Percentiles rank a stretch among this genome's conserved stretches.
Conservation (phyloP, 2,113 vertebrate genomes). For the Corapipo altera region DNA sequence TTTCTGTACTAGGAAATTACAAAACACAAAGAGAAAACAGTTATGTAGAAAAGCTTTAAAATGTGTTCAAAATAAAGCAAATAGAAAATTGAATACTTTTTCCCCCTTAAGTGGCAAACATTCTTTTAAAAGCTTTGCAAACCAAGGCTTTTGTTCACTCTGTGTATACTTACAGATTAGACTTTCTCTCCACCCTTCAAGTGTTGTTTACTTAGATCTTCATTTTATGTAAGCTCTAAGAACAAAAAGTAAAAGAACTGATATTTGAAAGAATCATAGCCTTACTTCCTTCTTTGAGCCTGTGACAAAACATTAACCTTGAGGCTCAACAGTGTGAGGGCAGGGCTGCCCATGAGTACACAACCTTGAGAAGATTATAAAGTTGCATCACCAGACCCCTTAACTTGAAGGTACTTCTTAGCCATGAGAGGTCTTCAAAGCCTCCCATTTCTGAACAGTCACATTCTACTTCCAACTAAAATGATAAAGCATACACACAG, state of each 20-base stretch:
- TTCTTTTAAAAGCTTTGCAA: background rate
- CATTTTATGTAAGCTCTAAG: background rate
- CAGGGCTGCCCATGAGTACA: background rate
- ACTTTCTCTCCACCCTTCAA: background rate
- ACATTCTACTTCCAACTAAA: background rate
- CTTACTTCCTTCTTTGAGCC: background rate
- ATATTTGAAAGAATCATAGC: background rate
- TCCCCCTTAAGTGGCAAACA: background rate
- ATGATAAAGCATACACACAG: background rate
- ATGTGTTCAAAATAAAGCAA: background rate
- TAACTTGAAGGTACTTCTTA: background rate
- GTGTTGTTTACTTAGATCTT: background rate
- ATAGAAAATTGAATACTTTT: background rate
- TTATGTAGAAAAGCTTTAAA: background rate
- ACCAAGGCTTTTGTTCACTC: background rate
- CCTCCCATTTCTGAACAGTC: background rate
- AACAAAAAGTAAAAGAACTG: background rate
- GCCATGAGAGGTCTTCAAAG: background rate
- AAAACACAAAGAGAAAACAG: background rate
- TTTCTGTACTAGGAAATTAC: background rate
- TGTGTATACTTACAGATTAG: background rate
- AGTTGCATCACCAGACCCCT: background rate
- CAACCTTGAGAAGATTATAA: background rate
- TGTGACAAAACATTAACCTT: background rate
- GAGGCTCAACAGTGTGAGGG: background rate